Base-by-base conservation (phyloP, 2,888 invertebrate species). In the Drosophila nr. medialis region DNA sequence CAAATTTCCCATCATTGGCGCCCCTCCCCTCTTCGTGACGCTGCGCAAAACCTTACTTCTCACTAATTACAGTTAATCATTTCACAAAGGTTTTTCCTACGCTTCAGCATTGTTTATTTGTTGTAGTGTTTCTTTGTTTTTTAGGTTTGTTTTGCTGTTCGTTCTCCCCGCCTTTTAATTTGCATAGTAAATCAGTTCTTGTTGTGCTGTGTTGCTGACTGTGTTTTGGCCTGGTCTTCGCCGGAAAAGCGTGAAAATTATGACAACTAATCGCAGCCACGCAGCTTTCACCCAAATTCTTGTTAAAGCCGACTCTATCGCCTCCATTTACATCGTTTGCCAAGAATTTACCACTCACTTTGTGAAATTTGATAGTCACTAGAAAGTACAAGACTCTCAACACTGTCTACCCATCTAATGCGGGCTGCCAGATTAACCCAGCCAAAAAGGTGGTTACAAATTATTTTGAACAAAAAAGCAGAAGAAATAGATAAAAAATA, bases 161-260 rank as follows among this genome's bases (percentile, higher is more conserved):
- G n/a, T n/a, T 60, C n/a, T 24, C 50, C 40, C 36, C 58, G 63
- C 56, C 74, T 87, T 89, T 87, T 87, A 87, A 89, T 86, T 89
- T 86, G 88, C 87, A 77, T 85, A 87, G 82, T 86, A 82, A 86
- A 89, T 89, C 85, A 87, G 88, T 79, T 86, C 73, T 76, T 76
- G 70, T 80, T 58, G 55, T 58, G 32, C 32, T 45, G 29, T 40
- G 48, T 58, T 32, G 40, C 24, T 29, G 48, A 45, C 32, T 60
- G 32, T 45, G 32, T 45, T 55, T 53, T 29, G 30, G 30, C 48
- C 48, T 51, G 36, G 53, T 67, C 64, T 84, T 84, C 74, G 65
- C 72, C 72, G 87, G 85, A 85, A 85, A 85, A 86, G 85, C 89
- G 89, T 85, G 85, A 85, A 85, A 85, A 89, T 86, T 86, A 84